These are phyloP conservation scores for Callocephalon fimbriatum DNA, from an alignment of 2,113 vertebrate genomes.

Conservation along the genomic window DNA sequence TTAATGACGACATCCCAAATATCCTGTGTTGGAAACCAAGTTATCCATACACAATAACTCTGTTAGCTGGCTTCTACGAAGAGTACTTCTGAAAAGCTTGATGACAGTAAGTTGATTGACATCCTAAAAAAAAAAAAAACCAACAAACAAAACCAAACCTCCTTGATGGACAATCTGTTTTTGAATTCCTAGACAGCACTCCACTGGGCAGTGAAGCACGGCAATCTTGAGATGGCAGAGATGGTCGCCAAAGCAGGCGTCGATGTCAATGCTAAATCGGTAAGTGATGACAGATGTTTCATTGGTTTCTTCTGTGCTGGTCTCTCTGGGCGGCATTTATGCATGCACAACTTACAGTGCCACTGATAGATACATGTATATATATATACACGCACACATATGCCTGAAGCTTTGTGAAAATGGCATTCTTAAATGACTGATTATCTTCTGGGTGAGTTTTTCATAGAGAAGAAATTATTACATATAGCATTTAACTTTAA, in stretches of 20 bases:
- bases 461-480: slow-evolving; percentile 7
- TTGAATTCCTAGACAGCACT: slow-evolving; percentile 77
- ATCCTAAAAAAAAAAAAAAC: slow-evolving; percentile 4
- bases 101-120: slow-evolving; percentile 68
- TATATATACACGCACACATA: neutral
- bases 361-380: neutral
- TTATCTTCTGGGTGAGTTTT: slow-evolving; percentile 7
- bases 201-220: slow-evolving; percentile 78
- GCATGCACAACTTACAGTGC: no score
- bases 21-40: slow-evolving; percentile 17
- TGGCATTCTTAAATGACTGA: slow-evolving; percentile 6
- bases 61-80: slow-evolving; percentile 13
- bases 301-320: no score
- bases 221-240: no score
- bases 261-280: no score
- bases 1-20: slow-evolving; percentile 22
- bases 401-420: slow-evolving; percentile 21
- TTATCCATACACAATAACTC: slow-evolving; percentile 28
- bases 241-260: no score
- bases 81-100: slow-evolving; percentile 46
- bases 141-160: slow-evolving; percentile 8
- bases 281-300: no score
- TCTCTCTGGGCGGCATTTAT: no score
- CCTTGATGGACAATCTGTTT: slow-evolving; percentile 68
- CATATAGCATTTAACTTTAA: neutral